Percentiles rank a stretch among this genome's conserved stretches.
phyloP scores from a whole-genome alignment of 2,797 vertebrate genomes.

The Jordanella pulchra region DNA sequence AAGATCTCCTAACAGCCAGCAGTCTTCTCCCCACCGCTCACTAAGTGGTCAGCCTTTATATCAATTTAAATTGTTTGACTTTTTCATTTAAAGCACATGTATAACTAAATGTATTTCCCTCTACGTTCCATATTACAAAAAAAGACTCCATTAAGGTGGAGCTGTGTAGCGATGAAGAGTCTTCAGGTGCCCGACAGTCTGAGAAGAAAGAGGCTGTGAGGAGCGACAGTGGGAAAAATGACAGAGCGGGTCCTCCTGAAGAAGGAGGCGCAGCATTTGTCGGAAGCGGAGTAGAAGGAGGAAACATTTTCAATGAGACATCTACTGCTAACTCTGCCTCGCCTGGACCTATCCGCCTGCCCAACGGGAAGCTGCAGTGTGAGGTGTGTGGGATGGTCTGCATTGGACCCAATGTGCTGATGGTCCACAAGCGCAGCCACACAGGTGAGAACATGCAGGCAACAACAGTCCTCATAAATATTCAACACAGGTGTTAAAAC shows the following conservation, averaged over 20 bases:
- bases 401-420: slow-evolving; percentile 95
- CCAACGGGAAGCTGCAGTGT: slow-evolving; percentile 94
- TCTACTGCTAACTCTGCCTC: slow-evolving; percentile 85
- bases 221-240: slow-evolving; percentile 82
- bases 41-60: slow-evolving; percentile 84
- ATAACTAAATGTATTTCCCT: slow-evolving; percentile 16
- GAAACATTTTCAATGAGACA: slow-evolving; percentile 83
- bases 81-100: not conserved
- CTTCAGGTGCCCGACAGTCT: slow-evolving; percentile 80
- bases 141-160: slow-evolving; percentile 96
- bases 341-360: slow-evolving; percentile 89
- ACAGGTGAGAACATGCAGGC: slow-evolving; percentile 81
- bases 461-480: not conserved
- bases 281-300: slow-evolving; percentile 77
- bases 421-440: slow-evolving; percentile 98
- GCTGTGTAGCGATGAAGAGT: slow-evolving; percentile 93
- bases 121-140: slow-evolving; percentile 69
- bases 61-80: not conserved
- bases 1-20: slow-evolving; percentile 92
- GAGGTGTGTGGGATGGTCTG: slow-evolving; percentile 96
- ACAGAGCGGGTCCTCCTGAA: slow-evolving; percentile 80
- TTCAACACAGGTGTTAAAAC: not conserved
- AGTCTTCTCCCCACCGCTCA: slow-evolving; percentile 89
- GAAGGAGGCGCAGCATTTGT: slow-evolving; percentile 77
- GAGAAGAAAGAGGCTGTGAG: slow-evolving; percentile 84